These are phyloP conservation scores for Gadus macrocephalus DNA, from an alignment of 2,113 vertebrate species.

Conservation along the genomic window DNA sequence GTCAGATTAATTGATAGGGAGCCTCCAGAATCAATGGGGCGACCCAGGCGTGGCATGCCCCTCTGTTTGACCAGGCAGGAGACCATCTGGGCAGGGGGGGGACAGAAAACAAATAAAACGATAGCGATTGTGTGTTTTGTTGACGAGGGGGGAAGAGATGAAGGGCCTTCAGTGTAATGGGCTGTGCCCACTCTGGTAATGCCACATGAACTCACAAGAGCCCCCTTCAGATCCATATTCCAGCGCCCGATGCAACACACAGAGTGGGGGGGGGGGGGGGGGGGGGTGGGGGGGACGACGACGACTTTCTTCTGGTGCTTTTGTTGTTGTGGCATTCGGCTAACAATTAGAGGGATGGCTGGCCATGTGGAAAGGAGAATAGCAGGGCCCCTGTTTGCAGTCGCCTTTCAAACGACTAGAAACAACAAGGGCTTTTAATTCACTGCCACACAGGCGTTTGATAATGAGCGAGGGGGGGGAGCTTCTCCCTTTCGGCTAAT, in stretches of 20 bases:
- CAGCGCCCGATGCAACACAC: constrained; percentile 31
- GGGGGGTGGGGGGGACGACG: constrained; percentile 28
- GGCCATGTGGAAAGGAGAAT: constrained; percentile 4
- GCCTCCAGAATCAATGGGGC: constrained; percentile 66
- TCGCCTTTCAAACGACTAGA: too few species aligned
- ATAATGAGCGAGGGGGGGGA: too few species aligned
- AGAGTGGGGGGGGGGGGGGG: constrained; percentile 48
- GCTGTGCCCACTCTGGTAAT: constrained; percentile 60
- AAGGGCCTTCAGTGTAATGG: constrained; percentile 61
- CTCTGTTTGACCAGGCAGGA: constrained; percentile 58
- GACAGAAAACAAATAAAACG: too few species aligned
- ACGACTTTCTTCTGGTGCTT: too few species aligned
- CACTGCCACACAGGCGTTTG: too few species aligned
- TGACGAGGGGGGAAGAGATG: constrained; percentile 42
- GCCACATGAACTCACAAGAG: constrained; percentile 63
- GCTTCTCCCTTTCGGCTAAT: too few species aligned
- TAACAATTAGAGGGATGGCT: constrained; percentile 22
- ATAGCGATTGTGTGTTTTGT: constrained; percentile 14
- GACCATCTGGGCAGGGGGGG: constrained; percentile 38
- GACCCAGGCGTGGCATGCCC: constrained; percentile 57
- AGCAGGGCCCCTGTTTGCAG: constrained; percentile 1
- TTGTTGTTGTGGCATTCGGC: constrained; percentile 22
- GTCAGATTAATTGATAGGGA: constrained; percentile 69
- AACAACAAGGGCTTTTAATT: too few species aligned
- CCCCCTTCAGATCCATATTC: constrained; percentile 55